A percentile compares a stretch with the other conserved stretches of the same genome.
phyloP scores from a whole-genome alignment of 2,888 invertebrate species.

The Argyra leucocephala region DNA sequence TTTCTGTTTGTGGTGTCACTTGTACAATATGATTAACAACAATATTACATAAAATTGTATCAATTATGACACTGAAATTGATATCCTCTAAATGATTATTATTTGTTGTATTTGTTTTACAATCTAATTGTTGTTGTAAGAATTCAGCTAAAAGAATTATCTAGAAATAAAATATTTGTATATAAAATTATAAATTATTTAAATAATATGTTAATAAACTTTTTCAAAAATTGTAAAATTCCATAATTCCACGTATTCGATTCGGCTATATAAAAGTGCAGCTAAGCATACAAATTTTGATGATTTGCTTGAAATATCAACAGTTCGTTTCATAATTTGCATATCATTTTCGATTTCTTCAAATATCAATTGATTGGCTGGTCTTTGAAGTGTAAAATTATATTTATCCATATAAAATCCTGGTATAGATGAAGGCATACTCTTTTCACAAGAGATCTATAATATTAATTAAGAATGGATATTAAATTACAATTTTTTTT shows the following conservation, averaged over 20 bases:
- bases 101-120: conserved; percentile 14
- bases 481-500: no score
- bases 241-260: conserved; percentile 25
- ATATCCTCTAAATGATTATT: conserved; percentile 19
- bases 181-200: no score
- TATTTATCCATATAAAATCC: conserved; percentile 11
- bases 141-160: conserved; percentile 20
- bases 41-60: conserved; percentile 23
- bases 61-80: conserved; percentile 22
- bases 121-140: conserved; percentile 18
- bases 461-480: no score
- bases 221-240: conserved; percentile 20
- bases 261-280: conserved; percentile 22
- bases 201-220: conserved; percentile 15
- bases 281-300: conserved; percentile 21
- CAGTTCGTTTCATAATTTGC: conserved; percentile 18
- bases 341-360: conserved; percentile 14
- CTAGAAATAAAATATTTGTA: conserved; percentile 11
- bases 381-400: conserved; percentile 15
- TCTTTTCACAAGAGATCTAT: conserved; percentile 18
- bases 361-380: conserved; percentile 20
- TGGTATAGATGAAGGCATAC: conserved; percentile 10
- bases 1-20: conserved; percentile 20
- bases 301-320: conserved; percentile 8
- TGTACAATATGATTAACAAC: conserved; percentile 20